These are phyloP conservation scores for Mantis religiosa DNA, from an alignment of 2,888 invertebrate species.

Conservation along the genomic window DNA sequence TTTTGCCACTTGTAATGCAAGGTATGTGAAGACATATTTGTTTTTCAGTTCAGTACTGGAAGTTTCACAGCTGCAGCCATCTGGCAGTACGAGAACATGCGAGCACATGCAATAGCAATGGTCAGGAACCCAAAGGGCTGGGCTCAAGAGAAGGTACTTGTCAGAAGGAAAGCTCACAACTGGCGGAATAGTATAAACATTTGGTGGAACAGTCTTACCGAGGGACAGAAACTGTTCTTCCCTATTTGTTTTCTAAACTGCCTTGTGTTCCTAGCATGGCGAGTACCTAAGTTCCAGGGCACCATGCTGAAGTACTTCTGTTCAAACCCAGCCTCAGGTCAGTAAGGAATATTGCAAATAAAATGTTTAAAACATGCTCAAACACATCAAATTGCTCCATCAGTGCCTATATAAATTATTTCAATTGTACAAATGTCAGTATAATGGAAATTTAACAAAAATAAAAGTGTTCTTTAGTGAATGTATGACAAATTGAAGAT, in stretches of 20 bases:
- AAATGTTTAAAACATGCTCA: no score
- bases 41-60: conserved; percentile 59
- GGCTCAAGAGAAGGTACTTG: conserved; percentile 9
- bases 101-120: conserved; percentile 37
- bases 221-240: conserved; percentile 73
- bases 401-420: no score
- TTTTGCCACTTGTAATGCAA: no score
- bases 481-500: no score
- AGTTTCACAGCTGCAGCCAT: conserved; percentile 73
- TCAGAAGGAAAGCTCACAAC: conserved; percentile 32
- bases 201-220: conserved; percentile 70
- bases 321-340: conserved; percentile 74
- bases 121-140: conserved; percentile 21
- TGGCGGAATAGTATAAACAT: conserved; percentile 44
- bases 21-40: conserved; percentile 3
- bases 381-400: no score
- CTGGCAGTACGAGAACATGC: conserved; percentile 79
- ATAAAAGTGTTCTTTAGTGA: no score
- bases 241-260: conserved; percentile 76
- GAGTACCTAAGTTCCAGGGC: conserved; percentile 63
- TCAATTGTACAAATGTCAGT: no score
- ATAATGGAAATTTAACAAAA: no score
- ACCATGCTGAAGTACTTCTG: conserved; percentile 82
- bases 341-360: conserved; percentile 40
- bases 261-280: conserved; percentile 78